phyloP scores from a whole-genome alignment of 2,888 invertebrate species.

The Junonia oenone region DNA sequence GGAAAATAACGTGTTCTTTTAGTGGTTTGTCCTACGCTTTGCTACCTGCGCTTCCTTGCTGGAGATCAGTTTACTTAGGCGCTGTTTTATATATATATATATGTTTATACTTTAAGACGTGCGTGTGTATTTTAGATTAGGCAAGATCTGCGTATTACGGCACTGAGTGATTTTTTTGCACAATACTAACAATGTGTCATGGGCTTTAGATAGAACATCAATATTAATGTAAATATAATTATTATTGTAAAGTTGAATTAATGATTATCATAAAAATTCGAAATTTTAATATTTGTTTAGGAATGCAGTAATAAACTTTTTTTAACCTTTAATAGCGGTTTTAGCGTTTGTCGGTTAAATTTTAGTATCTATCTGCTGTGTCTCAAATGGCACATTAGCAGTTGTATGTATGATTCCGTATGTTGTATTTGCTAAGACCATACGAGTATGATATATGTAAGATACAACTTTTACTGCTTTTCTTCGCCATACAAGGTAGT shows the following conservation, averaged over 20 bases:
- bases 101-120: constrained; percentile 19
- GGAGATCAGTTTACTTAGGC: constrained; percentile 47
- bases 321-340: too few species aligned
- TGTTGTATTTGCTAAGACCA: not conserved
- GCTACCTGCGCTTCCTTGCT: constrained; percentile 49
- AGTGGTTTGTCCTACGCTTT: constrained; percentile 63
- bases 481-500: not conserved
- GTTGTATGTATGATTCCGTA: not conserved
- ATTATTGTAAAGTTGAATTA: not conserved
- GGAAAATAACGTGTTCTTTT: constrained; percentile 69
- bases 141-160: not conserved
- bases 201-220: too few species aligned
- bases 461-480: not conserved
- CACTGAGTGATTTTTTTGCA: too few species aligned
- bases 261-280: too few species aligned
- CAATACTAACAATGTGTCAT: too few species aligned
- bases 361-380: not conserved
- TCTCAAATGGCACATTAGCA: not conserved
- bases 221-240: too few species aligned
- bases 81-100: constrained; percentile 30
- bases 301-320: too few species aligned
- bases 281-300: too few species aligned
- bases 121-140: constrained; percentile 13
- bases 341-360: too few species aligned
- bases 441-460: not conserved